Conservation (phyloP, 2,113 vertebrate species). For the Rhagologus leucostigma region DNA sequence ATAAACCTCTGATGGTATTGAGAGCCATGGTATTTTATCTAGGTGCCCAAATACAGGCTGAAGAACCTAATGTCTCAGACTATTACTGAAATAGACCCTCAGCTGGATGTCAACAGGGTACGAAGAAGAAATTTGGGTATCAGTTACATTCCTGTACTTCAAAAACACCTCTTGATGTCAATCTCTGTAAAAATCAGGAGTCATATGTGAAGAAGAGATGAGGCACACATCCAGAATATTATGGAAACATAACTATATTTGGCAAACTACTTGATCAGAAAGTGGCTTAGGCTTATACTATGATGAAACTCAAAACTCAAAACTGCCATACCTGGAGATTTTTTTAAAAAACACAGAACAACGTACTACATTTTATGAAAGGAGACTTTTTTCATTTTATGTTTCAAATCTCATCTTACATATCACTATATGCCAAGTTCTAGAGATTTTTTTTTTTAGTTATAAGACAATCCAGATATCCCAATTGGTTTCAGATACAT, state of each 20-base stretch:
- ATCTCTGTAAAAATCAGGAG: neutral
- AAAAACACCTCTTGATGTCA: neutral
- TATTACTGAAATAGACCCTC: neutral
- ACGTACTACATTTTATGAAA: neutral
- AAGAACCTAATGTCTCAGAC: neutral
- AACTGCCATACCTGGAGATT: neutral
- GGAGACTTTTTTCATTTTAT: neutral
- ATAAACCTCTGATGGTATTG: neutral
- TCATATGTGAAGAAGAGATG: neutral
- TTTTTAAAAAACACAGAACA: neutral
- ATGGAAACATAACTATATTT: neutral
- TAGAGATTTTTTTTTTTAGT: neutral
- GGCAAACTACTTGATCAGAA: neutral
- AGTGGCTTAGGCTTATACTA: neutral
- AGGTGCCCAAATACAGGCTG: neutral
- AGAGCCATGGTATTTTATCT: neutral
- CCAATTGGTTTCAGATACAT: neutral
- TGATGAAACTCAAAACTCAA: neutral
- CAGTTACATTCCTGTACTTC: neutral
- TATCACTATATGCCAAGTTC: neutral
- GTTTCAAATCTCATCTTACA: neutral
- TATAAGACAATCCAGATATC: neutral
- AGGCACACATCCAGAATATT: neutral
- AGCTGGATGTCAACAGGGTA: neutral
- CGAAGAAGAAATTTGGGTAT: neutral